These are phyloP conservation scores for Porites lutea DNA, from an alignment of 64 coral and sea anemone species.

Conservation along the genomic window DNA sequence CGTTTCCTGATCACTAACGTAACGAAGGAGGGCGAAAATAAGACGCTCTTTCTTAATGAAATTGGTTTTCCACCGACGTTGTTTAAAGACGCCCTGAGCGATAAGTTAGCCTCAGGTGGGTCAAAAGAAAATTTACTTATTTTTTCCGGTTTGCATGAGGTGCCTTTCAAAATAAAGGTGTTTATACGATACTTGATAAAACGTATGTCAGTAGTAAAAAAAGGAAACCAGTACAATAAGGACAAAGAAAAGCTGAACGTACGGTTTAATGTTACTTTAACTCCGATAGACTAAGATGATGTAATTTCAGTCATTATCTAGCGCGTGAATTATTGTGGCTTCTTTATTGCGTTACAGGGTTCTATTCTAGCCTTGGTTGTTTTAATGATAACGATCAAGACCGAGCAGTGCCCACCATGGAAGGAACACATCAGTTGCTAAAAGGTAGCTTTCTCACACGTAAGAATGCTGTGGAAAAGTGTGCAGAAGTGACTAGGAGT, in stretches of 20 bases:
- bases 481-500: constrained; percentile 75
- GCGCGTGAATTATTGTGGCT: too few species aligned
- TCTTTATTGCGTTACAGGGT: constrained; percentile 48
- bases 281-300: too few species aligned
- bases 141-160: too few species aligned
- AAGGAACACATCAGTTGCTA: constrained; percentile 79
- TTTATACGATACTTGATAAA: too few species aligned
- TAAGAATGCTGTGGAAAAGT: constrained; percentile 79
- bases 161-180: too few species aligned
- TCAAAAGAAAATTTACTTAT: too few species aligned
- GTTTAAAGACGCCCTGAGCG: constrained; percentile 32
- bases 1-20: background rate
- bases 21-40: background rate
- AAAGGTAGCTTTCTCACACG: constrained; percentile 83
- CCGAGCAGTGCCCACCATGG: constrained; percentile 79
- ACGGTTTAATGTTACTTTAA: too few species aligned
- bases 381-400: constrained; percentile 75
- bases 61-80: constrained; percentile 62
- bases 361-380: constrained; percentile 90
- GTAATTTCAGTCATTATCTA: too few species aligned
- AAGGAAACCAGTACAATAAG: too few species aligned
- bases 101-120: constrained; percentile 66
- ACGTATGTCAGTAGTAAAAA: too few species aligned
- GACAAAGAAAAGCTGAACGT: too few species aligned
- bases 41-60: constrained; percentile 9